Percentiles rank a stretch among this genome's conserved stretches.
These are phyloP conservation scores for Camponotus floridanus DNA, from an alignment of 1,140 invertebrate genomes.

Conservation along the genomic window DNA sequence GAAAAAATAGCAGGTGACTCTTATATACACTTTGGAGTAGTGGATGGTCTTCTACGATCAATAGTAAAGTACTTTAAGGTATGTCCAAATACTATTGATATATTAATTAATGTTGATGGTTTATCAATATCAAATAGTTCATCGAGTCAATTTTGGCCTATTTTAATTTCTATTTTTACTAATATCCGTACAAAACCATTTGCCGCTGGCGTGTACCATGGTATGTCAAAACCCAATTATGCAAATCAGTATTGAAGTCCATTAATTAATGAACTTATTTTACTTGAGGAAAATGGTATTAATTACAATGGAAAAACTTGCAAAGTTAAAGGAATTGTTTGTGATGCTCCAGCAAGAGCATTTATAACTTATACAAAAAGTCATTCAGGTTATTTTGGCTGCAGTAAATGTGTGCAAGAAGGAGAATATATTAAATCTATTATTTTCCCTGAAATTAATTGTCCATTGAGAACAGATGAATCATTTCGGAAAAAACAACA, in stretches of 20 bases:
- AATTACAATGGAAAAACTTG: not conserved
- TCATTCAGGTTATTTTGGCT: constrained; percentile 18
- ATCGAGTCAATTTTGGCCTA: not conserved
- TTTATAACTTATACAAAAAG: constrained; percentile 6
- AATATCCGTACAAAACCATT: not conserved
- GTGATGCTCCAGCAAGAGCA: constrained; percentile 10
- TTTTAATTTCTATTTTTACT: constrained; percentile 3
- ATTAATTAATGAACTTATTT: not conserved
- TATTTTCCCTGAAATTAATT: constrained; percentile 4
- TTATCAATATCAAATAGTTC: not conserved
- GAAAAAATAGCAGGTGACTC: not conserved
- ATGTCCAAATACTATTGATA: not conserved
- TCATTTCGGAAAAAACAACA: not conserved
- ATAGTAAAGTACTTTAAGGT: not conserved
- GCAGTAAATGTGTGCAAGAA: constrained; percentile 19
- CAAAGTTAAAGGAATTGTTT: constrained; percentile 2
- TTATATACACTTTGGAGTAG: constrained; percentile 18
- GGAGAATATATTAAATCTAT: constrained; percentile 11
- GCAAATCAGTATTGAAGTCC: not conserved
- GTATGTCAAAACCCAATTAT: constrained; percentile 6
- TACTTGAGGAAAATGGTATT: not conserved
- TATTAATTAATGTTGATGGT: constrained; percentile 7
- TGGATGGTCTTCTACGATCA: not conserved
- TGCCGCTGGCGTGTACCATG: not conserved
- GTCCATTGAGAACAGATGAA: not conserved